Evolutionary conservation across 2,797 vertebrate genomes (phyloP), one percentile per base, ranked within the genome.

Genomic region (Halcyon chelicuti): DNA sequence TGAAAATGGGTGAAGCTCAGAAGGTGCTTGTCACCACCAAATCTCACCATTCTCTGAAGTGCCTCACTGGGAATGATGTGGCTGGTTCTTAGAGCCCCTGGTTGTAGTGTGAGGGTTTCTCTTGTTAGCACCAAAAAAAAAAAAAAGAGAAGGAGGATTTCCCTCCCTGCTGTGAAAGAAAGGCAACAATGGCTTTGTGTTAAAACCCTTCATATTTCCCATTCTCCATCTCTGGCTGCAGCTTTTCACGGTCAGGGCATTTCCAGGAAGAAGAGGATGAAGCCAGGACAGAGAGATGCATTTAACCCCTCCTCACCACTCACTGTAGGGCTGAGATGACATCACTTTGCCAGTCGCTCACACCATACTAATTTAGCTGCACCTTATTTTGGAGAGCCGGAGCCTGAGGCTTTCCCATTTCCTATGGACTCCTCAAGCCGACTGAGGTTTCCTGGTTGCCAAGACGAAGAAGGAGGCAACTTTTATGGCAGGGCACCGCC

Each of bases 361-460:
- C 77, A 93, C 91, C 68, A 21, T 40, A 37, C 91, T 61, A 68
- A 95, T 86, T 90, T 71, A 81, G 51, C 93, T 72, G 88, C 63
- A 37, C 84, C 87, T 95, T 88, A 29, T 90, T 93, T 86, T 42
- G 78, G 81, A 91, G 81, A 6, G 5, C 63, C 5, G 40, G 33
- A 71, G 54, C 68, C 6, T 1, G 70, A 89, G 77, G 52, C 47
- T 88, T 87, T 63, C 68, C 79, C 12, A 1, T 70, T 91, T 91
- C 83, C 90, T 61, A 55, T 9, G 78, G 65, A 47, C 52, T 93
- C 54, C 85, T 57, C 44, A 17, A 85, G 47, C 28, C 5, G 39
- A 52, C 42, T 84, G 51, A 79, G 68, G 44, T 90, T 93, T 95
- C 84, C 87, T 25, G 63, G 37, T 66, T 70, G 68, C 63, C 75